A percentile compares a stretch with the other conserved stretches of the same genome.
These are phyloP conservation scores for Drosophila auraria DNA, from an alignment of 1,140 invertebrate species.

Conservation along the genomic window DNA sequence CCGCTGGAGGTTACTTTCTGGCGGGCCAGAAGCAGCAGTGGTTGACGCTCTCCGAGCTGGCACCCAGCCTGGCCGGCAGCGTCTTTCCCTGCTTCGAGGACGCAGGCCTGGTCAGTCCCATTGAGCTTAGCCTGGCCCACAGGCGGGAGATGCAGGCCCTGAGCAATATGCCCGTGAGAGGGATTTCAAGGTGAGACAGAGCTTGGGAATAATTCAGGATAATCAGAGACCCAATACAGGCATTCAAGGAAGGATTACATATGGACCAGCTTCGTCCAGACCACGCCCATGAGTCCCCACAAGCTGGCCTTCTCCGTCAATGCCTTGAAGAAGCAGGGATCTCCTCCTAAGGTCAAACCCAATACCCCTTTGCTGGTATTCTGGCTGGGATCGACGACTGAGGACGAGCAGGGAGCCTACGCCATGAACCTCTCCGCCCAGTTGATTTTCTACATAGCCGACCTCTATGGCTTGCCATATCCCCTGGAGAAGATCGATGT, in stretches of 20 bases:
- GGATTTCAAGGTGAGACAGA: background rate
- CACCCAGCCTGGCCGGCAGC: conserved; percentile 9
- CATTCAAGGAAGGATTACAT: background rate
- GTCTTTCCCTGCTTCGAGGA: conserved; percentile 22
- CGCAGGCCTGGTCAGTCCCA: no score
- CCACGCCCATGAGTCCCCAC: background rate
- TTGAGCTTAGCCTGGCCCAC: conserved; percentile 8
- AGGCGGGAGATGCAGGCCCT: background rate
- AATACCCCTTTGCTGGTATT: background rate
- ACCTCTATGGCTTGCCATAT: background rate
- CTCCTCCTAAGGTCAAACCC: no score
- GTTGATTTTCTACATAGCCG: background rate
- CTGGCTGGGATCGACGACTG: conserved; percentile 2
- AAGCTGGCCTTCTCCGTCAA: conserved; percentile 13
- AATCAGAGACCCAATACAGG: background rate
- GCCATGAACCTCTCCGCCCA: background rate
- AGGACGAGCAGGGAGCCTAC: background rate
- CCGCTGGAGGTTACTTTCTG: background rate
- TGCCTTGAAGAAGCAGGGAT: no score
- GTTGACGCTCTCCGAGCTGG: conserved; percentile 5
- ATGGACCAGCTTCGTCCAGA: conserved; percentile 10
- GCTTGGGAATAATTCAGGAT: no score
- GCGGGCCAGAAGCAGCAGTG: background rate
- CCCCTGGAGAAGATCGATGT: background rate
- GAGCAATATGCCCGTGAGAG: conserved; percentile 2